Evolutionary conservation across 2,113 vertebrate genomes (phyloP).

Genomic region (Rhineura floridana): DNA sequence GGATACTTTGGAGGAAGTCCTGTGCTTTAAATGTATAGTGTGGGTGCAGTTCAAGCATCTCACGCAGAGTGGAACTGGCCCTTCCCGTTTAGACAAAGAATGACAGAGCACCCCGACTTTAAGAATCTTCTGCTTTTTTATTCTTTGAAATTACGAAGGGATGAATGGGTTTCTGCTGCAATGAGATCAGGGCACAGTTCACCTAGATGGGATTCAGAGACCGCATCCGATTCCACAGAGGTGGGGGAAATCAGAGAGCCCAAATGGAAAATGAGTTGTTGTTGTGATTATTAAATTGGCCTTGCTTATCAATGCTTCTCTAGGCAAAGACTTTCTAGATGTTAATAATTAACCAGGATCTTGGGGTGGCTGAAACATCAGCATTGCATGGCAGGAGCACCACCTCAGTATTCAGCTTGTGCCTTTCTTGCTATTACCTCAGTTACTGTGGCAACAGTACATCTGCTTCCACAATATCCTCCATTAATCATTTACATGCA

Average conservation of each 20-base stretch:
- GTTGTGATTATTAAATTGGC: constrained; percentile 36
- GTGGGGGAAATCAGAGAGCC: neutral
- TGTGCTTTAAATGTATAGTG: no score
- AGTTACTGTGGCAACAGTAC: constrained; percentile 65
- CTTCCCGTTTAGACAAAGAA: neutral
- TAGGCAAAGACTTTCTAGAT: constrained; percentile 17
- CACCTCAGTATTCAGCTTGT: constrained; percentile 38
- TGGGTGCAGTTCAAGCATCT: no score
- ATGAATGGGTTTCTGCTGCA: constrained; percentile 11
- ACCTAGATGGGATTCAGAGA: constrained; percentile 25
- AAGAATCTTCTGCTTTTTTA: constrained; percentile 22
- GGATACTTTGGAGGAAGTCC: no score
- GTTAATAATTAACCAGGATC: constrained; percentile 67
- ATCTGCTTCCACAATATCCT: constrained; percentile 60
- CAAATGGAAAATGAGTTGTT: constrained; percentile 17
- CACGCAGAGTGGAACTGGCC: neutral
- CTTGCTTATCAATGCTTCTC: constrained; percentile 40
- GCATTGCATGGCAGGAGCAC: neutral
- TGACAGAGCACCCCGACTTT: neutral
- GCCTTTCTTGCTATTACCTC: constrained; percentile 38
- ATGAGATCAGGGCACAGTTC: constrained; percentile 40
- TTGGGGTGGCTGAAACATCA: constrained; percentile 51
- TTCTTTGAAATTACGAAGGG: constrained; percentile 46
- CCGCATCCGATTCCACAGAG: constrained; percentile 18
- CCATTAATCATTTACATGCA: constrained; percentile 67